Base-by-base conservation (phyloP, 1,140 invertebrate genomes). In the Drosophila cardini region DNA sequence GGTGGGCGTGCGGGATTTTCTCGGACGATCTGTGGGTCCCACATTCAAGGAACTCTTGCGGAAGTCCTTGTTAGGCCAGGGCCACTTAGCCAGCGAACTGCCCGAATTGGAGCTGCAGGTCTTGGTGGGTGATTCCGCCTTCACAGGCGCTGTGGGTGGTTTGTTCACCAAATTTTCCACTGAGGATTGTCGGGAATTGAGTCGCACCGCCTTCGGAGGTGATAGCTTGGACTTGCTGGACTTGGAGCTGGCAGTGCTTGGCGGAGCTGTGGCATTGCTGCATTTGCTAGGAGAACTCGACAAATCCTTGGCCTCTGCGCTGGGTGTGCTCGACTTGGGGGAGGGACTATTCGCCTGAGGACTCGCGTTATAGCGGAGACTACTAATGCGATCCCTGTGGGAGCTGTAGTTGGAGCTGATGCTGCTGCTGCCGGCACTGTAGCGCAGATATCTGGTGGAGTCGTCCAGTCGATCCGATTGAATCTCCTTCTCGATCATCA, bases 31-130 rank as follows among this genome's bases (percentile, higher is more conserved):
- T 0, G 93, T 93, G 36, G 91, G 92, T 62, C 94, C 94, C 93
- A 96, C 95, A 86, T 96, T 96, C 7, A 96, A 90, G 0, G 94
- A 94, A 0, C 95, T 96, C 90, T 96, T 96, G 9, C 96, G 93
- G 80, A 96, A 96, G 85, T 96, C 95, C 92, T 96, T 96, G 87
- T 96, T 96, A 5, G 94, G 93, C 82, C 82, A 86, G 1, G 94
- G 93, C 82, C 82, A 86, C 60, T 94, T 94, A 0, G 77, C 77
- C 93, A 53, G 93, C 9, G 93, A 72, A 16, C 64, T 82, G 11
- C 74, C 72, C 30, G 57, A 62, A 18, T 43, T 69, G 26, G 62
- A 73, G n/a, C 84, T 72, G 38, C 52, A 72, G 38, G 58, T 52
- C 13, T 93, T 93, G 68, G 93, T 93, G 10, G 91, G 92, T 16